Conservation (phyloP, 2,113 vertebrate genomes). For the Seriola dumerili region DNA sequence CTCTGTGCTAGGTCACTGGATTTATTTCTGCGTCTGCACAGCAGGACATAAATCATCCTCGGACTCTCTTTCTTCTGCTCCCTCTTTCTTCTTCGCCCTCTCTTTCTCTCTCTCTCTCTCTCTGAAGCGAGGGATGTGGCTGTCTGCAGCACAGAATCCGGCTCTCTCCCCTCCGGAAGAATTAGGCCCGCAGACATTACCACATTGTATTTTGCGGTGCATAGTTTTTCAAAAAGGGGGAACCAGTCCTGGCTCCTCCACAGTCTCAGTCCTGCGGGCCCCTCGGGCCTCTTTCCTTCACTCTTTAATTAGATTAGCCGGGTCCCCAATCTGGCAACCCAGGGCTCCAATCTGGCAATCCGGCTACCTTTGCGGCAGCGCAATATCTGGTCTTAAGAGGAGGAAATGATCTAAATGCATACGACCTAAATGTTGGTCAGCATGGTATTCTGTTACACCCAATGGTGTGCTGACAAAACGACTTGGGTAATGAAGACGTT, state of each 20-base stretch:
- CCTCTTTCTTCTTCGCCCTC: slow-evolving; percentile 48
- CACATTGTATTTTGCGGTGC: slow-evolving; percentile 85
- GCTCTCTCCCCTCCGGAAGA: slow-evolving; percentile 85
- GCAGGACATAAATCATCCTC: slow-evolving; percentile 82
- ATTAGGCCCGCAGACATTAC: slow-evolving; percentile 87
- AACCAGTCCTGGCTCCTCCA: slow-evolving; percentile 75
- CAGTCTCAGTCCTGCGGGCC: slow-evolving; percentile 70
- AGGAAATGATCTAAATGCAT: slow-evolving; percentile 85
- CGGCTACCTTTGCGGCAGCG: slow-evolving; percentile 76
- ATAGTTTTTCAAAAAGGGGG: slow-evolving; percentile 74
- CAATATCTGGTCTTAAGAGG: slow-evolving; percentile 81
- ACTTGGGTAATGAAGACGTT: slow-evolving; percentile 78
- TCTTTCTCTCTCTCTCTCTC: slow-evolving; percentile 38
- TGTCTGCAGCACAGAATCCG: slow-evolving; percentile 71
- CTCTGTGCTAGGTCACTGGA: slow-evolving; percentile 64
- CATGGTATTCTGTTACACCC: slow-evolving; percentile 83
- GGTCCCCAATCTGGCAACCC: slow-evolving; percentile 79
- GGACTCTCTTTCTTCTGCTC: slow-evolving; percentile 65
- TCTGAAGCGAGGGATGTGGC: slow-evolving; percentile 71
- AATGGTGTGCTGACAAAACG: slow-evolving; percentile 82
- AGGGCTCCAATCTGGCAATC: slow-evolving; percentile 78
- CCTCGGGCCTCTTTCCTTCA: slow-evolving; percentile 78
- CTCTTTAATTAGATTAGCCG: slow-evolving; percentile 87
- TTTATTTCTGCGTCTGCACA: slow-evolving; percentile 81
- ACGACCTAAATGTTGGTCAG: slow-evolving; percentile 84